A percentile compares a stretch with the other conserved stretches of the same genome.
phyloP scores from a whole-genome alignment of 2,797 vertebrate genomes.

The Bovichtus variegatus region DNA sequence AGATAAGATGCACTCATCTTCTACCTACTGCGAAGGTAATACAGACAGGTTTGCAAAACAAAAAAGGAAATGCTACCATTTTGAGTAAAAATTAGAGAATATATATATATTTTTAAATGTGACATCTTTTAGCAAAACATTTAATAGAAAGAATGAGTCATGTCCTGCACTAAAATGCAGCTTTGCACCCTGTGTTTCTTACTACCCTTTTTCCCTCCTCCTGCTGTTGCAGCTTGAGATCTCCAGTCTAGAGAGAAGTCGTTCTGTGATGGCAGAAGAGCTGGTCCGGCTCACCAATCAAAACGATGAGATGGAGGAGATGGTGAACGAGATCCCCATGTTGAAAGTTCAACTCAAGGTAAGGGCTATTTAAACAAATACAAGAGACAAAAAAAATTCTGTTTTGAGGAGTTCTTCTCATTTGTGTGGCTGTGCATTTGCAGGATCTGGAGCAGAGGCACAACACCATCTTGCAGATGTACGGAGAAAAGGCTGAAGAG shows the following conservation, averaged over 20 bases:
- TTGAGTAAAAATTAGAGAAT: no score
- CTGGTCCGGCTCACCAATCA: conserved; percentile 95
- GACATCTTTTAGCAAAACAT: no score
- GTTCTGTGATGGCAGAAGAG: conserved; percentile 95
- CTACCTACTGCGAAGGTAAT: no score
- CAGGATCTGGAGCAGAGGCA: conserved; percentile 98
- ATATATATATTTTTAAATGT: no score
- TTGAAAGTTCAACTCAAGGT: conserved; percentile 92
- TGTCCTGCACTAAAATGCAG: not conserved
- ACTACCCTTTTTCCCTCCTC: not conserved
- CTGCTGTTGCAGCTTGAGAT: conserved; percentile 90
- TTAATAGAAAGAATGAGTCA: not conserved
- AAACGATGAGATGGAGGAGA: conserved; percentile 95
- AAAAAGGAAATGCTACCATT: no score
- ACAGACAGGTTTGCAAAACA: no score
- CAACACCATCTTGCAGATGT: conserved; percentile 99
- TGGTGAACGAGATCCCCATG: conserved; percentile 93
- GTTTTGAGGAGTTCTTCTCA: not conserved
- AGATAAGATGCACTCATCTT: no score
- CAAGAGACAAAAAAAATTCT: not conserved
- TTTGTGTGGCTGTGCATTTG: conserved; percentile 43
- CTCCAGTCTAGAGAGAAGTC: conserved; percentile 92
- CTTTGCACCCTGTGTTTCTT: not conserved
- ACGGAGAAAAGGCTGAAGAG: conserved; percentile 98
- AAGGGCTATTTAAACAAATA: conserved; percentile 21